Evolutionary conservation across 2,888 invertebrate species (phyloP).

Genomic region (Uropetala carovei): DNA sequence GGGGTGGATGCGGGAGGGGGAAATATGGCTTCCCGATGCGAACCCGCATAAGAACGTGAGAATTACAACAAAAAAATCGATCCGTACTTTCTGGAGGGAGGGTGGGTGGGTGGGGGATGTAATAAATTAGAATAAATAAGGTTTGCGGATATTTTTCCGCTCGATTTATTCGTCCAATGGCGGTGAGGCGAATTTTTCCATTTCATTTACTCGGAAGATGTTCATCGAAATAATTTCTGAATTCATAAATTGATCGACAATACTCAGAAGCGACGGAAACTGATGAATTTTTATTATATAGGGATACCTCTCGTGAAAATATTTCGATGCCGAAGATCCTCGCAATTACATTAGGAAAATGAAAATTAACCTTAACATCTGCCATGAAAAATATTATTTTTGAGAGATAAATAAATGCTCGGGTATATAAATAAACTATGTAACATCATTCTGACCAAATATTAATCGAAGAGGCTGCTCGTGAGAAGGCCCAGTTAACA

Average conservation of each 20-base stretch:
- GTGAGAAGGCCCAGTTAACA: no score
- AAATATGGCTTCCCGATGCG: background rate
- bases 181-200: background rate
- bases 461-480: no score
- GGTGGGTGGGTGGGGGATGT: no score
- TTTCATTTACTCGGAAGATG: background rate
- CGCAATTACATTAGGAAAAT: no score
- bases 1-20: background rate
- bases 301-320: no score
- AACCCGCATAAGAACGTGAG: no score
- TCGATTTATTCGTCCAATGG: background rate
- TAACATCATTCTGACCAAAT: no score
- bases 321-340: no score
- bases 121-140: constrained; percentile 14
- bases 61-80: background rate
- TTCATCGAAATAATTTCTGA: background rate
- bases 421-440: no score
- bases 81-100: background rate
- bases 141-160: background rate
- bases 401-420: no score
- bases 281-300: background rate
- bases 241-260: background rate
- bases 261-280: background rate
- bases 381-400: no score
- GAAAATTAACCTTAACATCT: no score